Conservation (phyloP, 2,113 vertebrate species). For the Urocynchramus pylzowi region DNA sequence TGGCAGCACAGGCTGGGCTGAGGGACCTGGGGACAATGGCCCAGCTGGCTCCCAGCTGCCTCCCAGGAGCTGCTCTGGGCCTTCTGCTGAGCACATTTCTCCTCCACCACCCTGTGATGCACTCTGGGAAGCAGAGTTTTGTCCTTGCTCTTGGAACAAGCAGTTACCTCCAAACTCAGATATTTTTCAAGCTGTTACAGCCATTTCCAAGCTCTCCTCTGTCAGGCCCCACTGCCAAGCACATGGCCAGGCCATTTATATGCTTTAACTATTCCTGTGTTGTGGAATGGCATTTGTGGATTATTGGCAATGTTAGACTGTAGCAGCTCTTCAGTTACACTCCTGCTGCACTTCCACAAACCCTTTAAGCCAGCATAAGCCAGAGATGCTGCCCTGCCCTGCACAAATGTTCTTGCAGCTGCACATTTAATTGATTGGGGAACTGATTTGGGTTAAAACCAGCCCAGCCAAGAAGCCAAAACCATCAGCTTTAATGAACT, state of each 20-base stretch:
- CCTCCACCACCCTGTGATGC: background rate
- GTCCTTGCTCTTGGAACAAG: background rate
- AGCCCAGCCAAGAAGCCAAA: background rate
- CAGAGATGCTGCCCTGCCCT: constrained; percentile 46
- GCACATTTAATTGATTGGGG: background rate
- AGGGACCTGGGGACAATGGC: background rate
- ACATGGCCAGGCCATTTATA: constrained; percentile 21
- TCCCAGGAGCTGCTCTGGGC: background rate
- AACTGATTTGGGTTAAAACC: background rate
- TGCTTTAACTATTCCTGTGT: constrained; percentile 39
- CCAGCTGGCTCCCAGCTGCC: background rate
- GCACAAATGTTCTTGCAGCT: constrained; percentile 57
- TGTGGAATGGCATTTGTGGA: constrained; percentile 57
- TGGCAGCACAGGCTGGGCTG: background rate
- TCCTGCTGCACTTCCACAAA: constrained; percentile 18
- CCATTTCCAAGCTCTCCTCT: background rate
- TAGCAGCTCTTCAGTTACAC: constrained; percentile 48
- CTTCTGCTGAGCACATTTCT: background rate
- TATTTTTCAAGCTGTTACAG: background rate
- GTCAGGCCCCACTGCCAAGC: background rate
- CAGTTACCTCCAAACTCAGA: background rate
- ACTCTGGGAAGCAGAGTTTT: background rate
- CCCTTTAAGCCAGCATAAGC: constrained; percentile 42
- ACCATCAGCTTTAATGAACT: background rate
- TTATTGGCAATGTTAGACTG: constrained; percentile 17